phyloP scores from a whole-genome alignment of 2,113 vertebrate genomes.

The Cichladusa arquata region DNA sequence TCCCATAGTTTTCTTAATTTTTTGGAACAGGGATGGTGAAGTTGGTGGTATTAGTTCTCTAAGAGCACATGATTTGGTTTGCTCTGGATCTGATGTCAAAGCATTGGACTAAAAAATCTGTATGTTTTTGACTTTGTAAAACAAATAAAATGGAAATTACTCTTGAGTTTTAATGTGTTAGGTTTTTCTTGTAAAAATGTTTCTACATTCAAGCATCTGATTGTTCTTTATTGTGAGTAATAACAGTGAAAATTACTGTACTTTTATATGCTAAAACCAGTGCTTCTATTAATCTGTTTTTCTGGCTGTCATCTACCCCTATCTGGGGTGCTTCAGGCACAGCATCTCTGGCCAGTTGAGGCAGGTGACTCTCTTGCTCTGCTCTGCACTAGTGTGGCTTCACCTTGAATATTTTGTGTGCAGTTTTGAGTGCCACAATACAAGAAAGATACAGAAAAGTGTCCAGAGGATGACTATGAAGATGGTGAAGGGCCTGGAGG shows the following conservation, averaged over 20 bases:
- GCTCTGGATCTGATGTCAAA: background rate
- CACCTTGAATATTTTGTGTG: background rate
- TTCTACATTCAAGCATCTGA: background rate
- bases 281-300: background rate
- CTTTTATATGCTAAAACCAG: background rate
- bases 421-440: background rate
- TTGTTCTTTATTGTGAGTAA: background rate
- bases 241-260: background rate
- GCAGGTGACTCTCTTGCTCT: background rate
- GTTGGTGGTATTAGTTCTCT: background rate
- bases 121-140: conserved; percentile 18
- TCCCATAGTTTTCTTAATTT: conserved; percentile 6
- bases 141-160: conserved; percentile 23
- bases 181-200: background rate
- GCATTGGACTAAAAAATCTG: conserved; percentile 14
- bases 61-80: background rate
- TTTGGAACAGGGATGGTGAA: conserved; percentile 16
- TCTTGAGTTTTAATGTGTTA: background rate
- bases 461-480: background rate
- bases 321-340: background rate
- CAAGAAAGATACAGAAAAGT: background rate
- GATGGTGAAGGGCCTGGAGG: background rate
- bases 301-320: background rate
- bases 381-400: background rate
- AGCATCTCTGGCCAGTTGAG: background rate